These are phyloP conservation scores for Ophioderma brevispina DNA, from an alignment of 35 echinoderm and acorn worm species.

Conservation along the genomic window DNA sequence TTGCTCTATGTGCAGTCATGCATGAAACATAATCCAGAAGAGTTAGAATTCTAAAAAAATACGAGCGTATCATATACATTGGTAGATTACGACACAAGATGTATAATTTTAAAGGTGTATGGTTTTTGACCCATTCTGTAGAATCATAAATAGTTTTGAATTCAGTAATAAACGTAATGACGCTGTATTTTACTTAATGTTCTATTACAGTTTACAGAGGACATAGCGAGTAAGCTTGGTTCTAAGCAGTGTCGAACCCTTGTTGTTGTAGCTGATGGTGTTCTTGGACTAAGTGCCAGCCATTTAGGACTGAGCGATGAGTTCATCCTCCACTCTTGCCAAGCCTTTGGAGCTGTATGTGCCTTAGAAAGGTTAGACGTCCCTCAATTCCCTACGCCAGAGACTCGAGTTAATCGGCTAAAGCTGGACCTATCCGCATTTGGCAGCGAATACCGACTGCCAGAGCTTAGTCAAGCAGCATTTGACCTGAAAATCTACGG, in stretches of 20 bases:
- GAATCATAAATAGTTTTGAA: no score
- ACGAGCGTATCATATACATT: no score
- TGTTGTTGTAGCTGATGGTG: slow-evolving; percentile 75
- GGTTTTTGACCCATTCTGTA: no score
- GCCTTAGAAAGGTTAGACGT: slow-evolving; percentile 74
- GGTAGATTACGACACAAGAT: no score
- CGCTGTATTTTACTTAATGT: no score
- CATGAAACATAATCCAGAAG: no score
- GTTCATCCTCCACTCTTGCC: slow-evolving; percentile 80
- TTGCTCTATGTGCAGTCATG: no score
- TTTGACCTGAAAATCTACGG: slow-evolving; percentile 96
- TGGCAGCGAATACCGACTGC: slow-evolving; percentile 80
- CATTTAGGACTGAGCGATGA: slow-evolving; percentile 83
- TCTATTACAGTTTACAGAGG: slow-evolving; percentile 79
- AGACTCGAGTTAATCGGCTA: slow-evolving; percentile 59
- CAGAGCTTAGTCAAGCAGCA: slow-evolving; percentile 72
- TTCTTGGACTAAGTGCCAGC: slow-evolving; percentile 53
- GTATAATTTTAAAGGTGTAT: no score
- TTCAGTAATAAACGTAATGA: no score
- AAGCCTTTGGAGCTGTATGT: slow-evolving; percentile 84
- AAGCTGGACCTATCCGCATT: slow-evolving; percentile 95
- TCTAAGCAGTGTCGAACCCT: slow-evolving; percentile 52
- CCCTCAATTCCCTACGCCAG: slow-evolving; percentile 75
- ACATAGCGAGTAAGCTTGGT: slow-evolving; percentile 49
- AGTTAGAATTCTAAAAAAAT: no score